A percentile compares a stretch with the other conserved stretches of the same genome.
Evolutionary conservation across 2,113 vertebrate species (phyloP).

Genomic region (Rutilus rutilus): DNA sequence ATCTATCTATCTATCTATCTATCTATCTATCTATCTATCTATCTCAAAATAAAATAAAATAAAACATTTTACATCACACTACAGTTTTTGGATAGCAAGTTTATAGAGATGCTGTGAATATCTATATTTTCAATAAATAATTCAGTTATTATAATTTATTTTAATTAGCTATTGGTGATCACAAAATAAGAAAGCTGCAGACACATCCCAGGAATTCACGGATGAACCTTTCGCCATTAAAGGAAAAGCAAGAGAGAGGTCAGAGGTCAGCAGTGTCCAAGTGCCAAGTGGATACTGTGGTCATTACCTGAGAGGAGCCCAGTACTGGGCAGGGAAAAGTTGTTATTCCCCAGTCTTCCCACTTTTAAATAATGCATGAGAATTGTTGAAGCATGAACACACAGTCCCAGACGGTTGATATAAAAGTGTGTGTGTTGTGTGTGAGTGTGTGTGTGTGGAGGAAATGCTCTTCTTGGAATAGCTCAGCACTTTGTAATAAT

Average conservation of each 20-base stretch:
- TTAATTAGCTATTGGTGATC: background rate
- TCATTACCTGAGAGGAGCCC: slow-evolving; percentile 57
- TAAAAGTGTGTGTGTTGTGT: slow-evolving; percentile 34
- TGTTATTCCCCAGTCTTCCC: slow-evolving; percentile 55
- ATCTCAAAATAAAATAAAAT: background rate
- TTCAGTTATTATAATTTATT: background rate
- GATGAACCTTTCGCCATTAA: slow-evolving; percentile 11
- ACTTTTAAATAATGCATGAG: slow-evolving; percentile 76
- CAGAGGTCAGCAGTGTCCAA: slow-evolving; percentile 60
- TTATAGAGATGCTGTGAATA: background rate
- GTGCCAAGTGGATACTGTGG: slow-evolving; percentile 28
- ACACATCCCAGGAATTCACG: background rate
- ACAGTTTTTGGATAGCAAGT: too few species aligned
- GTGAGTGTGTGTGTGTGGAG: slow-evolving; percentile 4
- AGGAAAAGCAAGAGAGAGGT: background rate
- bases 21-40: background rate
- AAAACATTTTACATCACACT: too few species aligned
- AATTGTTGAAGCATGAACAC: slow-evolving; percentile 68
- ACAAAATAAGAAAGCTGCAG: slow-evolving; percentile 9
- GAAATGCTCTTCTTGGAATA: slow-evolving; percentile 55
- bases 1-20: background rate
- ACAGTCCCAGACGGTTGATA: slow-evolving; percentile 60
- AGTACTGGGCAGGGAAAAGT: slow-evolving; percentile 66
- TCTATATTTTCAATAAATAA: background rate
- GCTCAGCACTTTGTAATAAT: slow-evolving; percentile 73